These are phyloP conservation scores for Zaprionus gabonicus DNA, from an alignment of 1,140 invertebrate species.

Conservation along the genomic window DNA sequence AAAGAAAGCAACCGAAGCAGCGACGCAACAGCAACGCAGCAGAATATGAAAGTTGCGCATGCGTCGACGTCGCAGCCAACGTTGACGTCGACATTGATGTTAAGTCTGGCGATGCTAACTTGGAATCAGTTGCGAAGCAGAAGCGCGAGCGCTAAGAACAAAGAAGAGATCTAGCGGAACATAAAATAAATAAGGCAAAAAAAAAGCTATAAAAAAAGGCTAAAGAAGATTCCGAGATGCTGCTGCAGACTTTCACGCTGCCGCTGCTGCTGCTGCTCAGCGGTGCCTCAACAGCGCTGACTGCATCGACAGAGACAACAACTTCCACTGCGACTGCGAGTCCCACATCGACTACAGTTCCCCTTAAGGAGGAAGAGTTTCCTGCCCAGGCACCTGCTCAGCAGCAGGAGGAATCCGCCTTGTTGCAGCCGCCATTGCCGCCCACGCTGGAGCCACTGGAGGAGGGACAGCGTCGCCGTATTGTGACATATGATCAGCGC, in stretches of 20 bases:
- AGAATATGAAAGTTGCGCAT: slow-evolving; percentile 81
- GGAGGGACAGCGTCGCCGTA: slow-evolving; percentile 56
- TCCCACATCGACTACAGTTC: slow-evolving; percentile 4
- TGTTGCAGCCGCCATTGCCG: slow-evolving; percentile 41
- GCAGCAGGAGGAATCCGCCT: slow-evolving; percentile 30
- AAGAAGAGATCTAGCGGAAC: slow-evolving; percentile 30
- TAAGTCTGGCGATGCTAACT: slow-evolving; percentile 43
- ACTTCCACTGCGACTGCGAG: slow-evolving; percentile 18
- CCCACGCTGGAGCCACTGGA: slow-evolving; percentile 30
- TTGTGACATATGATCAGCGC: slow-evolving; percentile 86
- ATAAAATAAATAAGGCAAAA: not conserved
- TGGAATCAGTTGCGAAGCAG: slow-evolving; percentile 73
- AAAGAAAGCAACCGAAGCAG: slow-evolving; percentile 64
- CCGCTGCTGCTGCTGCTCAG: slow-evolving; percentile 31
- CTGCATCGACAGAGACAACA: slow-evolving; percentile 21
- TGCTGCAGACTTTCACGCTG: slow-evolving; percentile 56
- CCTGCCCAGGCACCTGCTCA: slow-evolving; percentile 56
- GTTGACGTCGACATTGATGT: slow-evolving; percentile 37
- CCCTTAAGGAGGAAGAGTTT: slow-evolving; percentile 55
- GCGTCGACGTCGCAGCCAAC: slow-evolving; percentile 36
- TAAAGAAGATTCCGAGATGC: slow-evolving; percentile 42
- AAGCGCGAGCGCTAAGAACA: slow-evolving; percentile 75
- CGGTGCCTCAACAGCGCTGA: slow-evolving; percentile 14
- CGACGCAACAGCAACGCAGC: slow-evolving; percentile 23
- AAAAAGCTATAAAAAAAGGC: not conserved